Percentiles rank a stretch among this genome's conserved stretches.
Evolutionary conservation across 2,797 vertebrate genomes (phyloP).

Genomic region (Scomberomorus guttatus): DNA sequence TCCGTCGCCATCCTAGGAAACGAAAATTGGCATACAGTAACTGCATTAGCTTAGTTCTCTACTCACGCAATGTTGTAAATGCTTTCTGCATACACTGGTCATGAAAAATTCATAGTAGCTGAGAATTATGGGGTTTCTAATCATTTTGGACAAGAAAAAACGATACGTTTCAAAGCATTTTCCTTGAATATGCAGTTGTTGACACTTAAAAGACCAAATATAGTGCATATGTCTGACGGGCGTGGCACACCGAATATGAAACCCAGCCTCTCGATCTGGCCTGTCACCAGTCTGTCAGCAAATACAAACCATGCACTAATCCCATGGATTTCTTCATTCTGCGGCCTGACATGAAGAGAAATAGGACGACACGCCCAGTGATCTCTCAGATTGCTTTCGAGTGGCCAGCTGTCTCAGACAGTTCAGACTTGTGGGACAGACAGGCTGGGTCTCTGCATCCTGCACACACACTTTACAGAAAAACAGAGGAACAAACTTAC

Average conservation of each 20-base stretch:
- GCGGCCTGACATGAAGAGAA: conserved; percentile 63
- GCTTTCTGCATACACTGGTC: not conserved
- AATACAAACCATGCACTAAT: conserved; percentile 63
- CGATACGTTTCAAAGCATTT: not conserved
- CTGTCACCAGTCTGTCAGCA: conserved; percentile 66
- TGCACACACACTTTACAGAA: conserved; percentile 2
- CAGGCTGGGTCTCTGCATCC: conserved; percentile 1
- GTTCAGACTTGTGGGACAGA: conserved; percentile 39
- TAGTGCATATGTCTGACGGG: conserved; percentile 31
- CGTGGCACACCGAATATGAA: conserved; percentile 45
- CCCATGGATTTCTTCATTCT: conserved; percentile 69
- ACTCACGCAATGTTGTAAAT: conserved; percentile 15
- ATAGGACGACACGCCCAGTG: conserved; percentile 61
- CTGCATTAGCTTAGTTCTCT: not conserved
- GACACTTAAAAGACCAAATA: conserved; percentile 36
- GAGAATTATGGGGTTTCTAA: conserved; percentile 6
- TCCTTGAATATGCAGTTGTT: conserved; percentile 21
- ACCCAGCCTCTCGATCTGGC: conserved; percentile 49
- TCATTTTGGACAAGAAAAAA: conserved; percentile 3
- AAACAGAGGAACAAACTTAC: conserved; percentile 6
- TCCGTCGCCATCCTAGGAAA: too few species aligned
- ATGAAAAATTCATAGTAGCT: not conserved
- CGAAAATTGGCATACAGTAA: not conserved
- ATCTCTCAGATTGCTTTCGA: conserved; percentile 67
- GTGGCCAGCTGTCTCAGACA: conserved; percentile 65